phyloP scores from a whole-genome alignment of 2,888 invertebrate genomes.

The Trissolcus japonicus region DNA sequence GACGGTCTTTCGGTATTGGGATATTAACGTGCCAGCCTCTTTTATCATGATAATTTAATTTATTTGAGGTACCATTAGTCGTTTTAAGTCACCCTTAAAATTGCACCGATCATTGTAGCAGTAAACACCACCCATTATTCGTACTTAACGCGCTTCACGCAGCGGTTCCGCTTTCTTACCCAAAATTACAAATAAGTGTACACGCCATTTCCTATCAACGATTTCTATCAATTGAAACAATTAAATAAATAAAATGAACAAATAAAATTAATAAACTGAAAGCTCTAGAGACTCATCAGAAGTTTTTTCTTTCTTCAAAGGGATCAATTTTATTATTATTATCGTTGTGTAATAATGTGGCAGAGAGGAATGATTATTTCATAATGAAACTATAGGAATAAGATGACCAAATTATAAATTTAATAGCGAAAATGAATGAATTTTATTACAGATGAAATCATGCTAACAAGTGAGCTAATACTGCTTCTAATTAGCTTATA shows the following conservation, averaged over 20 bases:
- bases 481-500: conserved; percentile 64
- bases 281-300: neutral
- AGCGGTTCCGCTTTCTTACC: conserved; percentile 61
- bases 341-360: neutral
- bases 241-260: neutral
- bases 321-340: neutral
- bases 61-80: conserved; percentile 73
- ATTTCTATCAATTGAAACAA: neutral
- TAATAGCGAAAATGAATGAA: conserved; percentile 26
- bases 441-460: conserved; percentile 46
- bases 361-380: too few relatives aligned
- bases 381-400: neutral
- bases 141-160: conserved; percentile 65
- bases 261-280: neutral
- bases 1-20: conserved; percentile 45
- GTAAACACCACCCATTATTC: conserved; percentile 73
- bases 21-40: conserved; percentile 52
- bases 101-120: conserved; percentile 70
- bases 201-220: too few relatives aligned
- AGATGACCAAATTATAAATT: conserved; percentile 8
- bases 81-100: conserved; percentile 71
- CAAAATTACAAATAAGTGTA: conserved; percentile 58
- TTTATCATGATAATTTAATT: conserved; percentile 76
- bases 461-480: conserved; percentile 51
- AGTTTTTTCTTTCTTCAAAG: neutral